Conservation (phyloP, 2,888 invertebrate genomes). For the Heliconius cydno region DNA sequence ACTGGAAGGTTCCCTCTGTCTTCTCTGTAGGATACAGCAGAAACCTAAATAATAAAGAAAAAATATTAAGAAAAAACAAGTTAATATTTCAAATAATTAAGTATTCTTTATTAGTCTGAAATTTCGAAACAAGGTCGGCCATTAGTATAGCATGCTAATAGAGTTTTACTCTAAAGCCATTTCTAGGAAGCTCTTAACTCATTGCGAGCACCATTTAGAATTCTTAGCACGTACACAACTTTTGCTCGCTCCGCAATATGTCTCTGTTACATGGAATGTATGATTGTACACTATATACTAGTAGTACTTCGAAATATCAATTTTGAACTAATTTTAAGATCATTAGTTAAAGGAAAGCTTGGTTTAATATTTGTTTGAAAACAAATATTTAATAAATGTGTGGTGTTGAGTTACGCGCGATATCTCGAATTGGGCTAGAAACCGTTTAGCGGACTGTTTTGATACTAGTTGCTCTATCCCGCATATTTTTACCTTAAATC, state of each 20-base stretch:
- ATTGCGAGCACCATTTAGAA: conserved; percentile 31
- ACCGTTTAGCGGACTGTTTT: too few relatives aligned
- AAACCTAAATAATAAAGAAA: not conserved
- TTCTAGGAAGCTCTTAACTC: conserved; percentile 35
- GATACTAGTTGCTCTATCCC: not conserved
- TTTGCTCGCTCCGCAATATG: conserved; percentile 40
- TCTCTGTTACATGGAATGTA: conserved; percentile 28
- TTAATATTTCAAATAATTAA: conserved; percentile 10
- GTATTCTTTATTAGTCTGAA: not conserved
- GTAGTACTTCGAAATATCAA: not conserved
- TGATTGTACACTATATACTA: not conserved
- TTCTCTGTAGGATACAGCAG: fast-evolving
- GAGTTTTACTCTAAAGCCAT: conserved; percentile 32
- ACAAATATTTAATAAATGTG: not conserved
- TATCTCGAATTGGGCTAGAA: not conserved
- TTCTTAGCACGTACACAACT: conserved; percentile 40
- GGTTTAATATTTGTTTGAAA: not conserved
- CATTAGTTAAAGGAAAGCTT: not conserved
- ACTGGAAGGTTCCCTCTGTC: not conserved
- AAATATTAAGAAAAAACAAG: not conserved
- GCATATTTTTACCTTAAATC: too few relatives aligned
- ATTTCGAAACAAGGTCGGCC: conserved; percentile 24
- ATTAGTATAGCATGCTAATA: conserved; percentile 32
- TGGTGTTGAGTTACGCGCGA: not conserved
- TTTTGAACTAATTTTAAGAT: conserved; percentile 10